Evolutionary conservation across 2,113 vertebrate genomes (phyloP).

Genomic region (Zeus faber): DNA sequence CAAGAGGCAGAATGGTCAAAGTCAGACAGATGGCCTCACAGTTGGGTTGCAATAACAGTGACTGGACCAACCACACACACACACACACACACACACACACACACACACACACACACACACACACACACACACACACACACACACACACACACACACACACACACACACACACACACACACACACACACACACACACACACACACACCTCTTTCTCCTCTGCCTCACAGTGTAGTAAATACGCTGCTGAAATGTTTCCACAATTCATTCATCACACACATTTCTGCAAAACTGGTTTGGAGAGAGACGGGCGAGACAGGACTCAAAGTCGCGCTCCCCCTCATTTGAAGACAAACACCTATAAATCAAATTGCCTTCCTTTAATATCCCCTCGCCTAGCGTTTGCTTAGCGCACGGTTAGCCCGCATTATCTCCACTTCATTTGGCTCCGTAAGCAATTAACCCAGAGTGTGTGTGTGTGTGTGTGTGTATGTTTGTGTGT

Average conservation of each 20-base stretch:
- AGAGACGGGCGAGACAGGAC: neutral
- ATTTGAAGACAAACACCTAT: conserved; percentile 34
- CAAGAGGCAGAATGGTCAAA: conserved; percentile 60
- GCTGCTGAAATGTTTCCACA: neutral
- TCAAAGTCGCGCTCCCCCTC: conserved; percentile 7
- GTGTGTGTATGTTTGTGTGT: neutral
- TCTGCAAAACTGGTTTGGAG: neutral
- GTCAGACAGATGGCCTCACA: conserved; percentile 71
- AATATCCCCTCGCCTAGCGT: conserved; percentile 46
- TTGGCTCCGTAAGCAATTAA: conserved; percentile 69
- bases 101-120: conserved; percentile 9
- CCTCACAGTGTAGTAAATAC: neutral
- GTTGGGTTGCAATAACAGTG: conserved; percentile 53
- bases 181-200: conserved; percentile 2
- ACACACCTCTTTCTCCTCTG: conserved; percentile 4
- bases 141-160: conserved; percentile 2
- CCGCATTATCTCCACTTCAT: conserved; percentile 65
- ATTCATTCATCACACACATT: conserved; percentile 2
- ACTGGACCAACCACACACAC: neutral
- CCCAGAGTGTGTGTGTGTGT: conserved; percentile 17
- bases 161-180: conserved; percentile 6
- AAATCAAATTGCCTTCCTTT: conserved; percentile 56
- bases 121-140: neutral
- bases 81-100: conserved; percentile 5
- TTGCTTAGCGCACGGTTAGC: conserved; percentile 55